Conservation (phyloP, 2,888 invertebrate species). For the Xestobium rufovillosum region DNA sequence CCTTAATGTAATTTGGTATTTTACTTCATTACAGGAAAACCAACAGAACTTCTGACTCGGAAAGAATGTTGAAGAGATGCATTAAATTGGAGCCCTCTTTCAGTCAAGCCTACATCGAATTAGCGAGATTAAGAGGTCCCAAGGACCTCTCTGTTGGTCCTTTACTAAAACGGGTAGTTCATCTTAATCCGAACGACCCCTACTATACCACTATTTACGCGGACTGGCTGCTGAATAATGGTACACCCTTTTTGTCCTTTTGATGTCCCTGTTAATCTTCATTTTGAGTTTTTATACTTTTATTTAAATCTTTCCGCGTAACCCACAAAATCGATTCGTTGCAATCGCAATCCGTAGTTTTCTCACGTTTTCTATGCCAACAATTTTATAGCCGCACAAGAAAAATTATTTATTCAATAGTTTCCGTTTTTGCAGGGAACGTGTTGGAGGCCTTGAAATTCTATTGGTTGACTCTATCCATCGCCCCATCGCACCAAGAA, state of each 20-base stretch:
- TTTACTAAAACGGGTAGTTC: slow-evolving; percentile 55
- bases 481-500: slow-evolving; percentile 48
- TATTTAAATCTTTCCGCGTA: no score
- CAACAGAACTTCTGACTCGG: slow-evolving; percentile 57
- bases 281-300: no score
- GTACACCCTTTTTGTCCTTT: slow-evolving; percentile 43
- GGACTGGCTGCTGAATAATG: slow-evolving; percentile 60
- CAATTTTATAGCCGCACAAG: no score
- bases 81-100: slow-evolving; percentile 60
- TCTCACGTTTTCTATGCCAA: no score
- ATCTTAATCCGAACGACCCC: slow-evolving; percentile 59
- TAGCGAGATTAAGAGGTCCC: slow-evolving; percentile 51
- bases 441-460: slow-evolving; percentile 47
- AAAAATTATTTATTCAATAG: slow-evolving; percentile 5
- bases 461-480: slow-evolving; percentile 50
- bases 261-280: no score
- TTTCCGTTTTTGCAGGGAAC: slow-evolving; percentile 43
- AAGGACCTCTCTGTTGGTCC: slow-evolving; percentile 50
- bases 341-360: no score
- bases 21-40: slow-evolving; percentile 56
- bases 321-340: no score
- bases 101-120: slow-evolving; percentile 61
- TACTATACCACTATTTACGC: slow-evolving; percentile 65
- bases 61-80: slow-evolving; percentile 61
- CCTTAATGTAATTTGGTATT: no score